Evolutionary conservation across 2,113 vertebrate genomes (phyloP).

Genomic region (Alethe castanea): DNA sequence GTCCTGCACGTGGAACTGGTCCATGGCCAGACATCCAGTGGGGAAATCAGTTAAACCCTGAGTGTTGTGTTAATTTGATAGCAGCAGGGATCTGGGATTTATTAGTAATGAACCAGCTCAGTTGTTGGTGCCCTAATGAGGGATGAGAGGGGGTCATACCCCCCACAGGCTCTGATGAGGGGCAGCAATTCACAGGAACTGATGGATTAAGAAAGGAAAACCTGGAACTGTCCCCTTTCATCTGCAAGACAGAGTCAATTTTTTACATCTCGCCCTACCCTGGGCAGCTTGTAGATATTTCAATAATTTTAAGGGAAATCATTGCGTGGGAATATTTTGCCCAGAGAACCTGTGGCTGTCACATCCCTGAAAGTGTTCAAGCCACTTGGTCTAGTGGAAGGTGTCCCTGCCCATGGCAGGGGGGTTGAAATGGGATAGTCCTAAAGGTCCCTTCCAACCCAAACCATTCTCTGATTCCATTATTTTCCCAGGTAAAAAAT

Average conservation of each 20-base stretch:
- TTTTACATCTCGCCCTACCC: neutral
- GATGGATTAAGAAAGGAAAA: slow-evolving; percentile 40
- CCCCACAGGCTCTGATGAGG: neutral
- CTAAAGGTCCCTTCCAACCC: neutral
- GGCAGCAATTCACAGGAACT: slow-evolving; percentile 39
- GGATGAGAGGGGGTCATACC: neutral
- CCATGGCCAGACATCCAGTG: neutral
- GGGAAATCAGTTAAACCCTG: neutral
- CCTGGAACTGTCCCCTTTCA: slow-evolving; percentile 27
- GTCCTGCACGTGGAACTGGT: accelerated
- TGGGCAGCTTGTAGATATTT: neutral
- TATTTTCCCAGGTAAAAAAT: neutral
- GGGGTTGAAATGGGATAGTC: neutral
- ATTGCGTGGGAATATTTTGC: neutral
- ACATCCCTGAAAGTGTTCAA: neutral
- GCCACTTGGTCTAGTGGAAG: neutral
- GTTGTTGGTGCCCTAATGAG: slow-evolving; percentile 39
- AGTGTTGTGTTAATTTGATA: neutral
- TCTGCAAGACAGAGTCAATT: neutral
- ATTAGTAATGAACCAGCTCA: slow-evolving; percentile 10
- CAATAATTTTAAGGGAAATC: neutral
- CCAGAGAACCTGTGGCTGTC: neutral
- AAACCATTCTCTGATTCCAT: neutral
- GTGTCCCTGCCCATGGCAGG: neutral
- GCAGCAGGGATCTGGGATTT: neutral